Conservation (phyloP, 2,113 vertebrate genomes). For the Albula glossodonta region DNA sequence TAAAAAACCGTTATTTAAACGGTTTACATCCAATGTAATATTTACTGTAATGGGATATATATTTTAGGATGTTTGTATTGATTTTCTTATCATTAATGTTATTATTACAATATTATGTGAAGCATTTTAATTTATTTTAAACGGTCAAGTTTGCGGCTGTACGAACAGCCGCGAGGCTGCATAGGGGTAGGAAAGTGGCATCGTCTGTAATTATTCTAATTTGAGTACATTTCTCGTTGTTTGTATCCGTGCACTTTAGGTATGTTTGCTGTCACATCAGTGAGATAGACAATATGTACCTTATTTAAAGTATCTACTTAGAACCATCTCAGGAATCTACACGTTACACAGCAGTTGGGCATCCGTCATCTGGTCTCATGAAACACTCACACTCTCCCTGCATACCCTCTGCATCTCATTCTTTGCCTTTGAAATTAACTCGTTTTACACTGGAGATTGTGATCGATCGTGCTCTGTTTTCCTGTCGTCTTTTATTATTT, state of each 20-base stretch:
- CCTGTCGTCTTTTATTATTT: neutral
- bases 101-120: constrained; percentile 20
- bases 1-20: constrained; percentile 13
- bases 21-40: constrained; percentile 27
- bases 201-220: constrained; percentile 16
- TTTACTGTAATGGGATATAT: constrained; percentile 20
- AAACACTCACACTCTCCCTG: neutral
- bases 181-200: neutral
- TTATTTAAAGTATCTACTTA: constrained; percentile 21
- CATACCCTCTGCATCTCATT: neutral
- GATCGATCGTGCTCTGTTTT: neutral
- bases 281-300: constrained; percentile 1
- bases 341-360: neutral
- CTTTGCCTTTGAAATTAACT: neutral
- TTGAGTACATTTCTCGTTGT: constrained; percentile 3
- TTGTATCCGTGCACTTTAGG: constrained; percentile 32
- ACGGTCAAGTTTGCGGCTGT: neutral
- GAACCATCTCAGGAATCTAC: constrained; percentile 30
- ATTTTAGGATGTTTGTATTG: constrained; percentile 11
- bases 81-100: constrained; percentile 13
- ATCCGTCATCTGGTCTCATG: neutral
- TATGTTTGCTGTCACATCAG: neutral
- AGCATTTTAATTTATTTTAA: constrained; percentile 25
- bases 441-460: constrained; percentile 9
- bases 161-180: neutral